Evolutionary conservation across 1,140 invertebrate species (phyloP).

Genomic region (Drosophila truncata): DNA sequence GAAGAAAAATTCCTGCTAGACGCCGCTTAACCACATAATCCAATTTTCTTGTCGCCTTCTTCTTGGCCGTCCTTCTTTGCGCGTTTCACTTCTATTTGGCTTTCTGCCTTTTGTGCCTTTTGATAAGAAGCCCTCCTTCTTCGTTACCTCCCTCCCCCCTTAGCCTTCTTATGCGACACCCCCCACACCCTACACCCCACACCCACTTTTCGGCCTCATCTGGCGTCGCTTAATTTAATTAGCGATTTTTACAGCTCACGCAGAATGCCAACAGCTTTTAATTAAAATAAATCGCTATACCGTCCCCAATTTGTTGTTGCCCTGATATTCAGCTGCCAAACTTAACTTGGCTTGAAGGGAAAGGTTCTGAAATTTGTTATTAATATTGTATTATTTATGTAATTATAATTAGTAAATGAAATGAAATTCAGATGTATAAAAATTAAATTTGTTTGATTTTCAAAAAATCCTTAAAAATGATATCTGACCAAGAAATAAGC

Average conservation of each 20-base stretch:
- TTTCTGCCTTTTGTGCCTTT: constrained; percentile 64
- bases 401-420: not conserved
- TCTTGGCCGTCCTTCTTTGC: constrained; percentile 31
- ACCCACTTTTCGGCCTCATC: constrained; percentile 10
- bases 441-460: too few species aligned
- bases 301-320: constrained; percentile 49
- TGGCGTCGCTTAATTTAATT: constrained; percentile 68
- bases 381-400: not conserved
- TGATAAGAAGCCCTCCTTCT: constrained; percentile 59
- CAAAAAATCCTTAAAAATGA: too few species aligned
- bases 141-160: not conserved
- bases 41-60: constrained; percentile 62
- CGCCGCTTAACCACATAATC: constrained; percentile 75
- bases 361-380: constrained; percentile 4
- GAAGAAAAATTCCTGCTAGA: constrained; percentile 65
- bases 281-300: constrained; percentile 75
- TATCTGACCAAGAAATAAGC: too few species aligned
- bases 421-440: too few species aligned
- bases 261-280: constrained; percentile 75
- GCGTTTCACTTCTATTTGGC: constrained; percentile 56
- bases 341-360: constrained; percentile 22
- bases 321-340: constrained; percentile 38
- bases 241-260: constrained; percentile 67
- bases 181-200: not conserved
- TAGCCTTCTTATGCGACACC: not conserved